Evolutionary conservation across 23 tunicate species (phyloP).

Genomic region (Ciona savignyi): DNA sequence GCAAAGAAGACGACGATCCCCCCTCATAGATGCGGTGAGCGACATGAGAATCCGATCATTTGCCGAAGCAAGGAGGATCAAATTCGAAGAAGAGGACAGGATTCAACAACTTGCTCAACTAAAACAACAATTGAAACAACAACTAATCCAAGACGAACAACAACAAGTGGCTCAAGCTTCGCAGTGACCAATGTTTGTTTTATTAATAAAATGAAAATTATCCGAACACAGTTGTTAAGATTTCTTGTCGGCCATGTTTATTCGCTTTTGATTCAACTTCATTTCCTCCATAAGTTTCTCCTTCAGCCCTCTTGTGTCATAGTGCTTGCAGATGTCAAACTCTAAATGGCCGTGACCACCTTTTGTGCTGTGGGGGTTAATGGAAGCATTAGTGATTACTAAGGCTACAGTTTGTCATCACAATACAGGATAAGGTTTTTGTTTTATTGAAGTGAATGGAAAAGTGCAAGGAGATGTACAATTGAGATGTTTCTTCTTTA

Average conservation of each 20-base stretch:
- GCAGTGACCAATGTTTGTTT: no score
- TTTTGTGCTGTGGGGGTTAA: constrained; percentile 10
- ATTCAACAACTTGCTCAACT: background rate
- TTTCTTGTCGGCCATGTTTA: constrained; percentile 20
- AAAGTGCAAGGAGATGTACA: no score
- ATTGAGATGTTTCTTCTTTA: no score
- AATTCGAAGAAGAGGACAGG: background rate
- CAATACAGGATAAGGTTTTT: no score
- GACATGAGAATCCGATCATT: constrained; percentile 39
- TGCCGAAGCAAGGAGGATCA: constrained; percentile 13
- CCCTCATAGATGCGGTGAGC: constrained; percentile 8
- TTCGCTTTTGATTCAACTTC: constrained; percentile 27
- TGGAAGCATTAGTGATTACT: background rate
- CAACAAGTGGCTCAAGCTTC: no score
- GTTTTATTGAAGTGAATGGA: background rate
- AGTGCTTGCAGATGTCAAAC: constrained; percentile 81
- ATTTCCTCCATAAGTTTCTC: constrained; percentile 61
- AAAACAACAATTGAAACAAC: constrained; percentile 3
- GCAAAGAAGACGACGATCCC: background rate
- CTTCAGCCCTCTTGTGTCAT: constrained; percentile 54
- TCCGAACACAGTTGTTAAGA: background rate
- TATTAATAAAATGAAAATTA: no score
- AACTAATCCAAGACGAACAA: background rate
- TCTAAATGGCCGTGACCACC: constrained; percentile 17
- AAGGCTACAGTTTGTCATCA: background rate